Base-by-base conservation (phyloP, 1,140 invertebrate species). In the Bombus picipes region DNA sequence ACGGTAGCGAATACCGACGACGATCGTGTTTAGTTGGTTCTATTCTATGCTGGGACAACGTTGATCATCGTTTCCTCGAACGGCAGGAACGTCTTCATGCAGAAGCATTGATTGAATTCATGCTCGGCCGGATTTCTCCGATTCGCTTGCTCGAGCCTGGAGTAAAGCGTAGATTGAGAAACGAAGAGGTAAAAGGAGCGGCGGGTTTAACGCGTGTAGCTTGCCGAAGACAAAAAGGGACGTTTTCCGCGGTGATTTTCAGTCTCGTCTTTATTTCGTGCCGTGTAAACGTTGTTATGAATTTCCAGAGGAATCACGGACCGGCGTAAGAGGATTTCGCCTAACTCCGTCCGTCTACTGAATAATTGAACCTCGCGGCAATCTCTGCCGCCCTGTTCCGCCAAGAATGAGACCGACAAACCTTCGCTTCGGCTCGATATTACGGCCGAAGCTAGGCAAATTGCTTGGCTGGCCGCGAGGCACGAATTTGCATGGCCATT, bases 361-460 rank as follows among this genome's bases (percentile, higher is more conserved):
- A 75, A 75, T 57, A 75, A 75, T 75, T 75, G 43, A 75, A 75
- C 47, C 73, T 57, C 47, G 73, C 73, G 47, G 73, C 47, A 53
- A 75, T 75, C 43, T 53, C 47, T 32, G 41, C 18, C n/a, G 57
- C 57, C 13, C 72, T 34, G 32, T 32, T 75, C 25, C 73, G 47
- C 39, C 22, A 57, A 57, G 73, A 75, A 57, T 10, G 10, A 75
- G n/a, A 32, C 43, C 18, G 62, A 66, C 62, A 32, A n/a, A 32
- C 18, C 66, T 37, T 22, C 73, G 41, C 22, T 18, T 47, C 41
- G 41, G 43, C 41, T n/a, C n/a, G n/a, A 74, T 34, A 47, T 74
- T 74, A 74, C n/a, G 43, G 9, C 32, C 68, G 68, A 28, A 39
- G 25, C 10, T 10, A 2, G 22, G 25, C 5, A 71, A 28, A 66